Evolutionary conservation across 2,797 vertebrate genomes (phyloP), one percentile per base, ranked within the genome.

Genomic region (Cossypha polioptera): DNA sequence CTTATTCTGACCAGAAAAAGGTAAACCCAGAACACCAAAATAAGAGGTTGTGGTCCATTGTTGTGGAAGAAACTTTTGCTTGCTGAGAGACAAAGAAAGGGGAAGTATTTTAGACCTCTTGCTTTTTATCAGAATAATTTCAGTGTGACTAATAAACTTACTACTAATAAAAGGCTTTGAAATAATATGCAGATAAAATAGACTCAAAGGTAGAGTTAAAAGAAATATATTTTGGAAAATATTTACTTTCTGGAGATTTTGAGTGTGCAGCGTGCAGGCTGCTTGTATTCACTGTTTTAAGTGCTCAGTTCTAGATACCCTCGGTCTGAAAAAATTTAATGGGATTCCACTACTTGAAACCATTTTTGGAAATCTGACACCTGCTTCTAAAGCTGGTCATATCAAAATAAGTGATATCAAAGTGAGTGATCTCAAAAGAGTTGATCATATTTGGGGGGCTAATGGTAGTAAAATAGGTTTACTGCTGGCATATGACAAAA

Each of bases 241-340:
- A 13, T 45, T 78, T 5, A 13, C 8, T 72, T 86, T 24, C 11
- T 72, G 28, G 24, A 55, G 35, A 9, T 72, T 74, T 75, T 22
- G 11, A 1, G 4, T 24, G 2, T 58, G 42, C 0, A 0, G 18
- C 2, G 9, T 17, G 5, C 1, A 6, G 1, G 1, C 17, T 62
- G 13, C 42, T 77, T 58, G 66, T 1, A 22, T 65, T 67, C 36
- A 20, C 12, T 25, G 3, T 40, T 63, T 78, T 5, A 59, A 74
- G 22, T 38, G 8, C 28, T 79, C 9, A 25, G 5, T 29, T 84
- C 12, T 33, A 72, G 35, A 36, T 43, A 47, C 1, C 3, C 33
- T 76, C 53, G 25, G 3, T 20, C 15, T 50, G 62, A 78, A 62
- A 35, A 90, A 73, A 38, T 53, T 68, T 65, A 51, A 36, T 0